These are phyloP conservation scores for Eucera pruinosa DNA, from an alignment of 2,888 invertebrate species.

Conservation along the genomic window DNA sequence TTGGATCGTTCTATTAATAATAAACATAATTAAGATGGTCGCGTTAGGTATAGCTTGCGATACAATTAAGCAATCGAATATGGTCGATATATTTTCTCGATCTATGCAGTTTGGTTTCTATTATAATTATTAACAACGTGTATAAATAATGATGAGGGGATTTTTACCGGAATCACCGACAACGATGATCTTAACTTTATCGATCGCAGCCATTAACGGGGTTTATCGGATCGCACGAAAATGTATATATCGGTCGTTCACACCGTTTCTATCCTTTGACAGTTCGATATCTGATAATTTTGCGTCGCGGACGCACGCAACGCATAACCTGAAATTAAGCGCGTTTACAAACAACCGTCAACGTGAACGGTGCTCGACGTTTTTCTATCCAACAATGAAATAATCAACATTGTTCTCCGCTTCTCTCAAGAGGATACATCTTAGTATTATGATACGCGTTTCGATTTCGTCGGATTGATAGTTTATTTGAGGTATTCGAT, in stretches of 20 bases:
- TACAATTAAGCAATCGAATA: too few species aligned
- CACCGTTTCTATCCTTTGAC: conserved; percentile 39
- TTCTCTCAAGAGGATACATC: conserved; percentile 8
- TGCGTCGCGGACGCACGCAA: conserved; percentile 41
- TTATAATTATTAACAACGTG: background rate
- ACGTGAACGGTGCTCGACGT: conserved; percentile 9
- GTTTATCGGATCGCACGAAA: conserved; percentile 47
- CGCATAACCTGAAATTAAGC: conserved; percentile 54
- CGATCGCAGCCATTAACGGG: conserved; percentile 90
- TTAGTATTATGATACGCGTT: conserved; percentile 23
- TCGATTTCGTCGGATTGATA: conserved; percentile 28
- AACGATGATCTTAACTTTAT: conserved; percentile 95
- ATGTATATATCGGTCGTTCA: conserved; percentile 40
- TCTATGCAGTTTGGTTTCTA: too few species aligned
- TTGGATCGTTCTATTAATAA: too few species aligned
- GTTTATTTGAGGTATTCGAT: conserved; percentile 27
- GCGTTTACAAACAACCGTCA: conserved; percentile 56
- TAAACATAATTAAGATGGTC: too few species aligned
- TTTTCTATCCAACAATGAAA: conserved; percentile 31
- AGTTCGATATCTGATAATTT: conserved; percentile 42
- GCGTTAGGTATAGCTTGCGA: background rate
- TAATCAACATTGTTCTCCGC: conserved; percentile 35
- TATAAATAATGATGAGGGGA: too few species aligned
- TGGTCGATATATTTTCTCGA: too few species aligned
- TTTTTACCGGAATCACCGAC: conserved; percentile 94